These are phyloP conservation scores for Poecilia gillii DNA, from an alignment of 2,797 vertebrate species.

Conservation along the genomic window DNA sequence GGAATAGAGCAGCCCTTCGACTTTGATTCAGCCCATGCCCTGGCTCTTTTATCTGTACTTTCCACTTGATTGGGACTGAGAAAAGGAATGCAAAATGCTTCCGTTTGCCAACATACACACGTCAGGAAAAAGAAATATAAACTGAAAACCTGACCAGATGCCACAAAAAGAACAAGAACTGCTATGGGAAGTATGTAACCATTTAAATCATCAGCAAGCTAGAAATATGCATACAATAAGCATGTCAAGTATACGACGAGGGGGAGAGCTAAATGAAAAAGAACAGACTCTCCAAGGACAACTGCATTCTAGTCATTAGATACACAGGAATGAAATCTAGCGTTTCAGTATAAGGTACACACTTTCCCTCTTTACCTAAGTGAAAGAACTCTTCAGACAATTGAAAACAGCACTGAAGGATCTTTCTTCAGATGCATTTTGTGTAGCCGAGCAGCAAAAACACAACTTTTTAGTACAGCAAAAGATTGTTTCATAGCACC, in stretches of 20 bases:
- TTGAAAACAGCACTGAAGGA: neutral
- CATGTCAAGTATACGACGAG: neutral
- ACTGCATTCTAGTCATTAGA: neutral
- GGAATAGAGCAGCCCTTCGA: neutral
- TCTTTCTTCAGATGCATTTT: neutral
- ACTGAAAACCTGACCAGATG: constrained; percentile 5
- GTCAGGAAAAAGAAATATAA: constrained; percentile 5
- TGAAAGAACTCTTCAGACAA: neutral
- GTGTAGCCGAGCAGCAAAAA: neutral
- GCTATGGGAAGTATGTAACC: constrained; percentile 7
- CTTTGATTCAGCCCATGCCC: neutral
- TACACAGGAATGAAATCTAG: neutral
- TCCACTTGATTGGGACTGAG: neutral
- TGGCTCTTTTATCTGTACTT: constrained; percentile 3
- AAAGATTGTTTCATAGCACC: neutral
- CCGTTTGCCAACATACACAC: constrained; percentile 8
- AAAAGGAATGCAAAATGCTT: constrained; percentile 4
- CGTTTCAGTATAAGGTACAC: neutral
- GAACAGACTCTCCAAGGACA: neutral
- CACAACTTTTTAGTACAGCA: neutral
- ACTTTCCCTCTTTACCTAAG: neutral
- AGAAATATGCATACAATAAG: constrained; percentile 15
- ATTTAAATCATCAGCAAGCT: constrained; percentile 15
- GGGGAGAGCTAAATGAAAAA: neutral
- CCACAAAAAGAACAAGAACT: neutral